Base-by-base conservation (phyloP, 2,797 vertebrate genomes). In the Gobio occitaniae region DNA sequence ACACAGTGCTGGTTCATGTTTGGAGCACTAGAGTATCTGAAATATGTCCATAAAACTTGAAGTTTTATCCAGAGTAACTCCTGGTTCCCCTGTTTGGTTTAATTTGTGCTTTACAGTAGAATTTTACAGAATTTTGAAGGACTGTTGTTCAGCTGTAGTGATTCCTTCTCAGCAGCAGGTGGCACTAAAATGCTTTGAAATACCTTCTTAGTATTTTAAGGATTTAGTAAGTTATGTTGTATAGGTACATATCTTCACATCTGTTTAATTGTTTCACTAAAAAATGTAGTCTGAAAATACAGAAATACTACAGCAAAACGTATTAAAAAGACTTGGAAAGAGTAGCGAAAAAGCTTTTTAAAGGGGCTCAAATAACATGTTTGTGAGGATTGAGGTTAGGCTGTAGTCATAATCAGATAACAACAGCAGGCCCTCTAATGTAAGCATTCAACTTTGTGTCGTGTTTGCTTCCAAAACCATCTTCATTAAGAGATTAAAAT, bases 141-240 rank as follows among this genome's bases (percentile, higher is more conserved):
- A 16, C 12, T 50, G 52, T 17, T 13, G 19, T 32, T 44, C 12
- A 44, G 6, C 8, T 76, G 82, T 66, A 66, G 3, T 16, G 61
- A 54, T 13, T 76, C 10, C 5, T 54, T 68, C 3, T 76, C 8
- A 76, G 72, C 82, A 77, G 47, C 6, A 76, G 72, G 6, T 83
- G 82, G 21, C 32, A 4, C 5, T 25, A 41, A 21, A 63, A 54
- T 15, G 11, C 56, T 50, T 52, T 48, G 38, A 44, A 19, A 72
- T 29, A 1, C 17, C 13, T 38, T 78, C 3, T 48, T 29, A 4
- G 2, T 11, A 4, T 13, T 52, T 68, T 4, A 32, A n/a, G 29
- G 21, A 9, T 41, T 15, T 38, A 56, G 10, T 11, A 2, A 2
- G 9, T 44, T 11, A 3, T 50, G 15, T 29, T 48, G 2, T 17